phyloP scores from a whole-genome alignment of 2,888 invertebrate genomes.

The Torymus auratus region DNA sequence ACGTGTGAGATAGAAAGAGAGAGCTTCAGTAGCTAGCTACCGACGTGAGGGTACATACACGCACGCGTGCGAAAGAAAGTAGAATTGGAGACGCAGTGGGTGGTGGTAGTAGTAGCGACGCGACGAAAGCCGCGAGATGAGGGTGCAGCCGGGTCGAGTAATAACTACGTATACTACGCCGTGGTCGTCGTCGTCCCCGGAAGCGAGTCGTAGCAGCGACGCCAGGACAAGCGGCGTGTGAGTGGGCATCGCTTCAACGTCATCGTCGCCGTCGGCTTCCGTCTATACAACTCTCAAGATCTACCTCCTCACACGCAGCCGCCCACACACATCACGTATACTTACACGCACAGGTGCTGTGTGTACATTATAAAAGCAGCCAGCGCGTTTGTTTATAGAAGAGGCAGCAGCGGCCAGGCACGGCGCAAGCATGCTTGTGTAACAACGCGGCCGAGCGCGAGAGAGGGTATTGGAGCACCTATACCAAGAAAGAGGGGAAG shows the following conservation, averaged over 20 bases:
- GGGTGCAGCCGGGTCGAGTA: constrained; percentile 13
- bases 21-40: not conserved
- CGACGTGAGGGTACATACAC: not conserved
- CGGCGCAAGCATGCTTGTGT: constrained; percentile 48
- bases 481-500: not conserved
- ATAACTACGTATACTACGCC: too few species aligned
- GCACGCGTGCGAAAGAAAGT: not conserved
- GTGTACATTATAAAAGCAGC: too few species aligned
- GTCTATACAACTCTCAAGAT: too few species aligned
- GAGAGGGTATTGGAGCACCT: constrained; percentile 7
- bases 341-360: not conserved
- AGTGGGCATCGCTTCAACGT: not conserved
- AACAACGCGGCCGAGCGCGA: constrained; percentile 35
- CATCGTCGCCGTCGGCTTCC: constrained; percentile 12
- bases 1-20: not conserved
- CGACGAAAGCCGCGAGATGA: not conserved
- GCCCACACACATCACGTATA: not conserved
- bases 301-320: not conserved
- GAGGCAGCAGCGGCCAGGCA: not conserved
- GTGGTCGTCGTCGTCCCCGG: constrained; percentile 23
- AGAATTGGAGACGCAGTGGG: constrained; percentile 54
- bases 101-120: not conserved
- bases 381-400: constrained; percentile 45
- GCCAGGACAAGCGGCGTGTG: too few species aligned
- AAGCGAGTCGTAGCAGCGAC: constrained; percentile 43